Base-by-base conservation (phyloP, 2,113 vertebrate species). In the Aegithalos caudatus region DNA sequence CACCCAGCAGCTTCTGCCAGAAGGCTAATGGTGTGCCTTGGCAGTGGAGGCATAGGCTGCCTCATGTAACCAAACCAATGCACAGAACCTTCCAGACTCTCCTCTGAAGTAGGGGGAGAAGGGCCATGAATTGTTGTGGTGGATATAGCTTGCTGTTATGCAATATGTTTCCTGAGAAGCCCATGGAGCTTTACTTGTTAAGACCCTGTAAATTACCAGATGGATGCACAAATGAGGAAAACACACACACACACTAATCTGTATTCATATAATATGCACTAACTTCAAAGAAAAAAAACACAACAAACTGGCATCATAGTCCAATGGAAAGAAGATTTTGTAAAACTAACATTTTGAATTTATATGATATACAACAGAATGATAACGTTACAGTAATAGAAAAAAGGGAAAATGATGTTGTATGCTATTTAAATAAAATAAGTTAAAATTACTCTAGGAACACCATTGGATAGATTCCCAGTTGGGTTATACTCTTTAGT, bases 11-110 rank as follows among this genome's bases (percentile, higher is more conserved):
- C 11, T 58, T 66, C 64, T 91, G 24, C 35, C n/a, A 74, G 60
- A 66, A 65, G 28, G 11, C 6, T 0, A 0, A 5, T 47, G 23
- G 50, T 10, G 23, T 57, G 11, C 3, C 24, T 40, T 27, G 10
- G 6, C 35, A 82, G 18, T 24, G 31, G 15, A 27, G 17, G 24
- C 24, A 38, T 8, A 53, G 29, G 37, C 21, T 83, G 9, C 16
- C 11, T 84, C 10, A 6, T 24, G n/a, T 53, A 45, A 35, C 24
- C 8, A 83, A 76, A 65, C 7, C 8, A n/a, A 45, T 10, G 24
- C 42, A 25, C 0, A n/a, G n/a, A 73, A 45, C 31, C 11, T 77
- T 50, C 11, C 16, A 61, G 69, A 38, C 7, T 51, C n/a, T 62
- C n/a, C 56, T 42, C 38, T 60, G 48, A 77, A 73, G 48, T 4